phyloP scores from a whole-genome alignment of 1,140 invertebrate genomes.

The Eubasilissa regina region DNA sequence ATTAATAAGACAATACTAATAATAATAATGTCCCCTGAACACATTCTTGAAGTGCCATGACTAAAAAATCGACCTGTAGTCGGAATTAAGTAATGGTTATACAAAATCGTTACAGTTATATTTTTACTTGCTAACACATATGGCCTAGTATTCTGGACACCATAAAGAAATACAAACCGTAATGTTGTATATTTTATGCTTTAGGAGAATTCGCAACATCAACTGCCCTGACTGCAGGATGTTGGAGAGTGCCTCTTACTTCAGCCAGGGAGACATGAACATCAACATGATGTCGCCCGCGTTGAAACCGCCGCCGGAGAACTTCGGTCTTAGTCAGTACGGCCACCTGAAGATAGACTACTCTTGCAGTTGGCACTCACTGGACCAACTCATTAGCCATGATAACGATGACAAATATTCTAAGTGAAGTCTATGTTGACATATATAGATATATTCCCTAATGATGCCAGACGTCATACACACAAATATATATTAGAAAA shows the following conservation, averaged over 20 bases:
- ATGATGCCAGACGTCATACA: no score
- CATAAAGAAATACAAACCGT: no score
- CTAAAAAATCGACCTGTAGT: no score
- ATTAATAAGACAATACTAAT: no score
- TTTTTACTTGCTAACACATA: no score
- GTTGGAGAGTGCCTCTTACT: slow-evolving; percentile 46
- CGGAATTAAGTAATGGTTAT: no score
- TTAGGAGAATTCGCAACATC: slow-evolving; percentile 55
- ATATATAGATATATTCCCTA: no score
- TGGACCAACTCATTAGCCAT: slow-evolving; percentile 77
- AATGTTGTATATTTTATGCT: neutral
- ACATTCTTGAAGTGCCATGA: no score
- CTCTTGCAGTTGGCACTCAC: slow-evolving; percentile 80
- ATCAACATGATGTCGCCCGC: slow-evolving; percentile 58
- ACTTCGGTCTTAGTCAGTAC: slow-evolving; percentile 78
- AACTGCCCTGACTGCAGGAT: slow-evolving; percentile 55
- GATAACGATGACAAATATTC: slow-evolving; percentile 61
- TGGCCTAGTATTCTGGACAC: no score
- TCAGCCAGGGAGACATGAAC: slow-evolving; percentile 41
- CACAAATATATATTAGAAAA: no score
- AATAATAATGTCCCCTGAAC: no score
- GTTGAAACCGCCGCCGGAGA: slow-evolving; percentile 70
- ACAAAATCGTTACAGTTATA: no score
- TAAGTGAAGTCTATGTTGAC: neutral
- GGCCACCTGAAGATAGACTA: slow-evolving; percentile 84